Evolutionary conservation across 2,113 vertebrate species (phyloP), one percentile per base, ranked within the genome.

Genomic region (Campylomormyrus numenius): DNA sequence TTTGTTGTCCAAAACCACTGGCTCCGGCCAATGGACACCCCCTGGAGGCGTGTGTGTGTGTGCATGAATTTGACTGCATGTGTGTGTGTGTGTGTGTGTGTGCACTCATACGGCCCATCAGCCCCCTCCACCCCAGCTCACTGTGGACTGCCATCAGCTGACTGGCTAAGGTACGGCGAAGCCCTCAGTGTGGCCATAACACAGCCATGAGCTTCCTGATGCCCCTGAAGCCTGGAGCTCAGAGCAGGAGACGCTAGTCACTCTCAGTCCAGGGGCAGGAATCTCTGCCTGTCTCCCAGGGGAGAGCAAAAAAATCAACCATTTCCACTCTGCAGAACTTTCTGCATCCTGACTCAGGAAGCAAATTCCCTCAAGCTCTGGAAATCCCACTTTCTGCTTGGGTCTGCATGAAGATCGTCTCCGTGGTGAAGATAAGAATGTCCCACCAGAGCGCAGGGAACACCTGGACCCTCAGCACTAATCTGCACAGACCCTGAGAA

Each of bases 251-350:
- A 52, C 19, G 88, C 39, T 46, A 8, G 31, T n/a, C 52, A 39
- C 91, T 90, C 90, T 91, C 93, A 90, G 92, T 93, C 90, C 89
- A 90, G 89, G 94, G 93, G 93, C 93, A 94, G 94, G 92, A 94
- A 94, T 93, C 90, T 24, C 91, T 88, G 31, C 93, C 89, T 93
- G 49, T n/a, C n/a, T 66, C 62, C 49, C 49, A 35, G 62, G 50
- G 90, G 90, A 50, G 87, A 62, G 58, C 88, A 88, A 9, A 85
- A 70, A 56, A 87, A 42, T 58, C 31, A 74, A 11, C 66, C 80
- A 70, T 31, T 77, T 89, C 87, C 84, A 66, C 88, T 90, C 92
- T 89, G 90, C 94, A 89, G 89, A 92, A 85, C 90, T 42, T 91
- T 90, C 80, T 91, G 91, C 85, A 90, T 93, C 91, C 87, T 89